Base-by-base conservation (phyloP, 1,140 invertebrate species). In the Drosophila oshimai region DNA sequence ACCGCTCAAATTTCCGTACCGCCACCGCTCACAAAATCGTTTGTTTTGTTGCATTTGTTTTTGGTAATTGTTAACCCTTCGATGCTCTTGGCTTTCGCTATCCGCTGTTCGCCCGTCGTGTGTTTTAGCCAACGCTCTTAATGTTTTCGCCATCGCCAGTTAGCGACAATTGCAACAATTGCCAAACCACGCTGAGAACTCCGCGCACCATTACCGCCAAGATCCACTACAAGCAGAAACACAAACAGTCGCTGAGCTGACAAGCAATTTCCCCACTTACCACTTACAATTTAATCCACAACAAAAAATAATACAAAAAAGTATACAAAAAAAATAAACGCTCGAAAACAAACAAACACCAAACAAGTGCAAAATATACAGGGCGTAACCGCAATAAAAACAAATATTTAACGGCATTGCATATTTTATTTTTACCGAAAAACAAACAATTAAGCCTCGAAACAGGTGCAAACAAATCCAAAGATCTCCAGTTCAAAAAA, bases 181-280 rank as follows among this genome's bases (percentile, higher is more conserved):
- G 49, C 29, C 51, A 49, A 47, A 15, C 41, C 44, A 45, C 42
- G 7, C 34, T 55, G 31, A 73, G 49, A 73, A 64, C 57, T 46
- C 36, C 28, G 18, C 51, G 41, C 28, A 29, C 41, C 22, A 31
- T n/a, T 17, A 72, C 46, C 34, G 31, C 67, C 31, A 61, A 73
- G 45, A 74, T 54, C 31, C 49, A 64, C 37, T 49, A 64, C 22
- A 74, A 73, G 70, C 69, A 73, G 36, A 74, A 74, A 64, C 70
- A 74, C 69, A 74, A 74, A 64, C 70, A 74, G 69, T 73, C 44
- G 28, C 29, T 58, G 33, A 84, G 79, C 79, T 86, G 79, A 84
- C 80, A 44, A 37, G 28, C 13, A 37, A 18, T 62, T 42, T 39
- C 9, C 5, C n/a, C n/a, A n/a, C n/a, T n/a, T n/a, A n/a, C n/a